phyloP scores from a whole-genome alignment of 92 coral and sea anemone genomes.

The Virgularia gustaviana region DNA sequence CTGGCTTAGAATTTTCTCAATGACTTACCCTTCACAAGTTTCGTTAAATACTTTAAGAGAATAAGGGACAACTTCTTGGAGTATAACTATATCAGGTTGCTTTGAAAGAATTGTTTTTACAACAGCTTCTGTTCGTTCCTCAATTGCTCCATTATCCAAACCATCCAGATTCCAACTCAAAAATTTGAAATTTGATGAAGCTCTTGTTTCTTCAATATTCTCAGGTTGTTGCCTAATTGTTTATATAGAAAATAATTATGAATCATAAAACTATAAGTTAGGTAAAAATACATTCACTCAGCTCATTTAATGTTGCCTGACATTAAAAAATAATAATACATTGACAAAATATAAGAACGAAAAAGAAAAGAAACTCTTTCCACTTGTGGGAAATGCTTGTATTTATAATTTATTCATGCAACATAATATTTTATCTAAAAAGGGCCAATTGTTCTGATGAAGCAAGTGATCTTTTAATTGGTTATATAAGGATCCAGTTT shows the following conservation, averaged over 20 bases:
- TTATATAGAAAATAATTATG: not conserved
- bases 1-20: too few relatives aligned
- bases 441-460: too few relatives aligned
- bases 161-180: slow-evolving; percentile 97
- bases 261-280: too few relatives aligned
- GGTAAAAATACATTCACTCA: not conserved
- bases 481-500: too few relatives aligned
- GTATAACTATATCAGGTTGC: slow-evolving; percentile 79
- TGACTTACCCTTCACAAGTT: slow-evolving; percentile 66
- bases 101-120: slow-evolving; percentile 51
- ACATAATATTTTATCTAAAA: too few relatives aligned
- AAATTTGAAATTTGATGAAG: slow-evolving; percentile 45
- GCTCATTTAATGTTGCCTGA: not conserved
- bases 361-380: not conserved
- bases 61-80: slow-evolving; percentile 76
- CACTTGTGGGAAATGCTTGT: too few relatives aligned
- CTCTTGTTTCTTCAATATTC: not conserved
- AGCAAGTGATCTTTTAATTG: too few relatives aligned
- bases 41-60: slow-evolving; percentile 55
- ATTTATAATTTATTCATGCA: too few relatives aligned
- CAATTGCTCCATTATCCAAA: slow-evolving; percentile 54
- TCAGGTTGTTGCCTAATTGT: not conserved
- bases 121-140: slow-evolving; percentile 70
- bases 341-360: too few relatives aligned
- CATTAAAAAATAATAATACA: not conserved